Evolutionary conservation across 2,113 vertebrate species (phyloP).

Genomic region (Pluvialis apricaria): DNA sequence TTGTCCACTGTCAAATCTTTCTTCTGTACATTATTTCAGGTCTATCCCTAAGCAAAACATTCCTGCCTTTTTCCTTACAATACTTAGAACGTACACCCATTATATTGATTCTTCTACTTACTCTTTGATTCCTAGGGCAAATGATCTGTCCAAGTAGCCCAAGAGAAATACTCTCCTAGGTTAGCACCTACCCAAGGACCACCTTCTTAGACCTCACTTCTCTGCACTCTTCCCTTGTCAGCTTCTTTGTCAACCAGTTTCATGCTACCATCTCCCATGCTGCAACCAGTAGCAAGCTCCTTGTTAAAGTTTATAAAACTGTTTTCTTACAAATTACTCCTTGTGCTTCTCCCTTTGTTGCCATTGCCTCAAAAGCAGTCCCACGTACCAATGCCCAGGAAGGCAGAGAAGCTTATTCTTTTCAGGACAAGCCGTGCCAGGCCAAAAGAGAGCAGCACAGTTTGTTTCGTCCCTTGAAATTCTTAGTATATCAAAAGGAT

Average conservation of each 20-base stretch:
- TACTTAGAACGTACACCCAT: background rate
- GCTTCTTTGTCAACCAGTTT: background rate
- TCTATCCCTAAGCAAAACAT: background rate
- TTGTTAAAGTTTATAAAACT: background rate
- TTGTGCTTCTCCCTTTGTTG: background rate
- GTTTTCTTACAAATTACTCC: background rate
- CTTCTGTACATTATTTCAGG: background rate
- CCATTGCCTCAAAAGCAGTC: background rate
- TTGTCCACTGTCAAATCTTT: background rate
- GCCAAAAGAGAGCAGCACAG: background rate
- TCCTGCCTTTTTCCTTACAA: background rate
- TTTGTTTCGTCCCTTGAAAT: background rate
- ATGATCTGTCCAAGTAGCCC: background rate
- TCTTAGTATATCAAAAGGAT: background rate
- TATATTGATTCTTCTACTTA: background rate
- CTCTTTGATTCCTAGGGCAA: background rate
- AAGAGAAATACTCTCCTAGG: background rate
- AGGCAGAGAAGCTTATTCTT: background rate
- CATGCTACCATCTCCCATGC: background rate
- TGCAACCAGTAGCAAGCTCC: background rate
- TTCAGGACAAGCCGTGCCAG: background rate
- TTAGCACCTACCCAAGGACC: background rate
- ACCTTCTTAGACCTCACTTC: background rate
- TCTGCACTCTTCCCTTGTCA: background rate
- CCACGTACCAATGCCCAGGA: background rate